Base-by-base conservation (phyloP, 2,888 invertebrate species). In the Acanthoscelides obtectus region DNA sequence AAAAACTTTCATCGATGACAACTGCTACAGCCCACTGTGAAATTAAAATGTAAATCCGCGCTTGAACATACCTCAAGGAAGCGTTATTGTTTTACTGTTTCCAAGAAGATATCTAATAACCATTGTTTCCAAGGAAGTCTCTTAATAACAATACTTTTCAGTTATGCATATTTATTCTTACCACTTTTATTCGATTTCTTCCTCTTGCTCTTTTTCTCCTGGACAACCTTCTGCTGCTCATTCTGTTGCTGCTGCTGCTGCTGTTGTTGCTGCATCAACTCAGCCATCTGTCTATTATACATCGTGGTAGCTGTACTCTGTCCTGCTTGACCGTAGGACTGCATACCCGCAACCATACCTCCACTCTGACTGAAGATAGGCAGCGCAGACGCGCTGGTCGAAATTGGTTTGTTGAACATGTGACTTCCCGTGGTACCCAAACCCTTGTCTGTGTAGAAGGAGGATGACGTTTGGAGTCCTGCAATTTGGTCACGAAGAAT, bases 381-480 rank as follows among this genome's bases (percentile, higher is more conserved):
- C 72, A 83, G 77, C 25, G 77, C 80, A 0, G 82, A 77, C 0
- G 83, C 71, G 71, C 79, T 81, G 4, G 81, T 80, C 5, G 81
- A 77, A 68, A 82, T 83, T 1, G 81, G 79, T 76, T 85, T 85
- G 69, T 80, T 82, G 74, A 84, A 84, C 78, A 86, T 81, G 70
- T 80, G 80, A 19, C 64, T 20, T 21, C 22, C 27, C 63, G 82
- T 76, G 4, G 81, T 72, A 17, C 81, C 72, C 65, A 84, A 71
- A 22, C 80, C 80, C 76, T 85, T 86, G 70, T 86, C 86, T 0
- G 79, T 75, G 75, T 85, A 86, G 70, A 88, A 85, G 12, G 87
- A 81, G 22, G 84, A 81, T 22, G 86, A 81, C 69, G 85, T 83
- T 69, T 88, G 86, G 77, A 89, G 86, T 67, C 86, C 45, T 45